Base-by-base conservation (phyloP, 2,888 invertebrate genomes). In the Phengaris alcon region DNA sequence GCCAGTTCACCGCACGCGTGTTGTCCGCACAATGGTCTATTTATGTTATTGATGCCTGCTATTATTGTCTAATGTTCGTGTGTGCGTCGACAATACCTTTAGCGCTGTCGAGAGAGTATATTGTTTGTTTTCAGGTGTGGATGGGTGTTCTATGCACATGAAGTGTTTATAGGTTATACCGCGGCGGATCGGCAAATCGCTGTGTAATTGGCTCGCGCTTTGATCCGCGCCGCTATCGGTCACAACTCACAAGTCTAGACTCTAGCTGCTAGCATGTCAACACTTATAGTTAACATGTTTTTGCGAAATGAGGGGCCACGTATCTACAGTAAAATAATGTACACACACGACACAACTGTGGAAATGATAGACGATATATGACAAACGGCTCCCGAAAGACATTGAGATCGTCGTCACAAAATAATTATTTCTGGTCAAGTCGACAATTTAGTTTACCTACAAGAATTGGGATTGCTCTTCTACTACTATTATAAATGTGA, bases 141-240 rank as follows among this genome's bases (percentile, higher is more conserved):
- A 22, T 22, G 22, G 59, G 59, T 48, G 48, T 48, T 48, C 48
- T 48, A 22, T 9, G 59, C 10, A 22, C 22, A 59, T 22, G 1
- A 22, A 9, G 59, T 4, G 48, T 48, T 7, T 48, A 8, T 22
- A 8, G 5, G 44, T 12, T 52, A 9, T 52, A 9, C 4, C 10
- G 64, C 12, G 64, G 12, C 64, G 64, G 64, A 64, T 64, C 35
- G 64, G 64, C 64, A 44, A 64, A 64, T 64, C 6, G 35, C 64
- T 13, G 64, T 64, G 35, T 64, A 64, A 64, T 64, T 64, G 64
- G 64, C 6, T 44, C 13, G 64, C 6, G 44, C 64, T 64, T 64
- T 64, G 64, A 64, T 22, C 59, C 59, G 59, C 59, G 59, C 59
- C 59, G 59, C 59, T 55, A 15, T 15, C 22, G 59, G 22, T 22